Evolutionary conservation across 2,113 vertebrate genomes (phyloP).

Genomic region (Tor tambroides): DNA sequence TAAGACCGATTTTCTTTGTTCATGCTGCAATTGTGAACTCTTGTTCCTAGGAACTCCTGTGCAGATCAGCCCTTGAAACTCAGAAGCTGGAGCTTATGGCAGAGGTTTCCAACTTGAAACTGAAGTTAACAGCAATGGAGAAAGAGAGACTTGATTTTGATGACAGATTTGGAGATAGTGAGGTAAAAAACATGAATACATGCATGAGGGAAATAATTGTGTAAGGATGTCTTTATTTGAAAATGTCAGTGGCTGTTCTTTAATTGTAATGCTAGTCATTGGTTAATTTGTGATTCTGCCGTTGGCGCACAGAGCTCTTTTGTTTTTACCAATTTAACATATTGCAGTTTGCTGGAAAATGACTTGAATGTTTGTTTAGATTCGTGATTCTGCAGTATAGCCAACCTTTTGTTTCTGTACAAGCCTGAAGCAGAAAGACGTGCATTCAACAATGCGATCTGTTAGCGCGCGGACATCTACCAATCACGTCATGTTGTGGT

Average conservation of each 20-base stretch:
- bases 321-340: background rate
- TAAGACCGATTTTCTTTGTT: background rate
- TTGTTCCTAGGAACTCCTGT: conserved; percentile 86
- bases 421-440: conserved; percentile 26
- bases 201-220: background rate
- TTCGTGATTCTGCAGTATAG: conserved; percentile 6
- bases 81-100: conserved; percentile 95
- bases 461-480: conserved; percentile 54
- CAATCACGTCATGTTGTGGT: conserved; percentile 64
- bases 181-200: conserved; percentile 74
- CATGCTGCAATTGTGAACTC: background rate
- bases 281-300: background rate
- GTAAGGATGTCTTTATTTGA: background rate
- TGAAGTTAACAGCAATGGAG: conserved; percentile 87
- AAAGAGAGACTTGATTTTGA: conserved; percentile 88
- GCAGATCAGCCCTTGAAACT: conserved; percentile 88
- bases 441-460: conserved; percentile 13
- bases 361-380: conserved; percentile 20
- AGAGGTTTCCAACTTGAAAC: conserved; percentile 92
- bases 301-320: conserved; percentile 5
- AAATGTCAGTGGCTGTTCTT: conserved; percentile 1
- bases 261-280: background rate
- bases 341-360: conserved; percentile 12
- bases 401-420: conserved; percentile 42
- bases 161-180: conserved; percentile 87